Conservation (phyloP, 1,140 invertebrate species). For the Drosophila cardini region DNA sequence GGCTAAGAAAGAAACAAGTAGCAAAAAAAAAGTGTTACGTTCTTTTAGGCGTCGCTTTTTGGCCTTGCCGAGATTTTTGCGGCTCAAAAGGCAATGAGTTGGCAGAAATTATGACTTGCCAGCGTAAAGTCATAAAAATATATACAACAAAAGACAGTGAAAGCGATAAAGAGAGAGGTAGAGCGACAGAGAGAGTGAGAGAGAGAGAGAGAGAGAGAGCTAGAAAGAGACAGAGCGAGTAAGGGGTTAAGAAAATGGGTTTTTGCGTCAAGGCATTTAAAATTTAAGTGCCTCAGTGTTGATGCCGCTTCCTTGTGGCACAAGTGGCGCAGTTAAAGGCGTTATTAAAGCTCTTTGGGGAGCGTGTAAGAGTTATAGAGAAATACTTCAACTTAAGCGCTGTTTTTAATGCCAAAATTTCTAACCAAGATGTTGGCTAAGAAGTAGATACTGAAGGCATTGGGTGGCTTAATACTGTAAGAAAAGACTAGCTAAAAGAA, state of each 20-base stretch:
- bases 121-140: conserved; percentile 69
- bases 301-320: conserved; percentile 45
- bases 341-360: conserved; percentile 2
- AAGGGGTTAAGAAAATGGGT: conserved; percentile 61
- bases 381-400: not conserved
- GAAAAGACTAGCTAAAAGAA: too few species aligned
- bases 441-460: not conserved
- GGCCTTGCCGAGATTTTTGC: conserved; percentile 41
- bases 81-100: conserved; percentile 68
- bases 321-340: conserved; percentile 40
- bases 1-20: conserved; percentile 28
- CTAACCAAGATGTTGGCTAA: not conserved
- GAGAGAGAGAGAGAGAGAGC: not conserved
- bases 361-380: not conserved
- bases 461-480: not conserved
- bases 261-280: conserved; percentile 61
- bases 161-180: not conserved
- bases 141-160: conserved; percentile 8
- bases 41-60: conserved; percentile 44
- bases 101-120: conserved; percentile 74
- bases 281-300: conserved; percentile 70
- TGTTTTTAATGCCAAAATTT: not conserved
- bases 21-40: conserved; percentile 40
- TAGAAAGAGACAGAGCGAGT: not conserved
- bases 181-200: not conserved